These are phyloP conservation scores for Glaucidium brasilianum DNA, from an alignment of 2,113 vertebrate genomes.

Conservation along the genomic window DNA sequence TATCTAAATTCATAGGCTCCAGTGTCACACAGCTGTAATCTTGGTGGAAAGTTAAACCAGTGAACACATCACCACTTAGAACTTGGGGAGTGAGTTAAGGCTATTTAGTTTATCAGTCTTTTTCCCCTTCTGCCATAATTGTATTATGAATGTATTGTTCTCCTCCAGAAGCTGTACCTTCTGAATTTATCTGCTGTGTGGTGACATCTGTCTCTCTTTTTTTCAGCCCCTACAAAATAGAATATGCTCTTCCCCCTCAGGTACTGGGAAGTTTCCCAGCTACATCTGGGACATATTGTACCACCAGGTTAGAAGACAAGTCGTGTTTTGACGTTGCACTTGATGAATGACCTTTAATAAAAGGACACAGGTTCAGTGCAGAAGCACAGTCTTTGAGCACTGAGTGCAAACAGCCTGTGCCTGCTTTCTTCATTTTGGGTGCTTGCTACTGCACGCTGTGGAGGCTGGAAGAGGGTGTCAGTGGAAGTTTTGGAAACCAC, in stretches of 20 bases:
- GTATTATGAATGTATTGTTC: slow-evolving; percentile 57
- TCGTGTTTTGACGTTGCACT: not conserved
- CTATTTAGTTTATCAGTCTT: slow-evolving; percentile 55
- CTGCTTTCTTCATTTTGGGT: not conserved
- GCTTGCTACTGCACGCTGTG: accelerated
- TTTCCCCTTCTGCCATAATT: slow-evolving; percentile 46
- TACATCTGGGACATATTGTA: not conserved
- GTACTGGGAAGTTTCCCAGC: not conserved
- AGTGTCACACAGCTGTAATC: slow-evolving; percentile 75
- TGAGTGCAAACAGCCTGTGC: not conserved
- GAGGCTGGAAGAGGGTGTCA: not conserved
- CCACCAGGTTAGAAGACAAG: not conserved
- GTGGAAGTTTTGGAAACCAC: not conserved
- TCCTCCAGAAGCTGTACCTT: slow-evolving; percentile 30
- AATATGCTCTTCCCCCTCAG: not conserved
- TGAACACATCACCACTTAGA: slow-evolving; percentile 60
- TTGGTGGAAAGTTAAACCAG: slow-evolving; percentile 74
- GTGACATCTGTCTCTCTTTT: not conserved
- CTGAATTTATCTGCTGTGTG: slow-evolving; percentile 22
- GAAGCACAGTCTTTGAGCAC: not conserved
- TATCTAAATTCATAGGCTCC: slow-evolving; percentile 84
- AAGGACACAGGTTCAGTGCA: not conserved
- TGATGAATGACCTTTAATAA: slow-evolving; percentile 30
- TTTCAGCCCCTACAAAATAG: not conserved
- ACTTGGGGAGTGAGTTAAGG: slow-evolving; percentile 56